Evolutionary conservation across 64 coral and sea anemone genomes (phyloP).

Genomic region (Stylophora pistillata): DNA sequence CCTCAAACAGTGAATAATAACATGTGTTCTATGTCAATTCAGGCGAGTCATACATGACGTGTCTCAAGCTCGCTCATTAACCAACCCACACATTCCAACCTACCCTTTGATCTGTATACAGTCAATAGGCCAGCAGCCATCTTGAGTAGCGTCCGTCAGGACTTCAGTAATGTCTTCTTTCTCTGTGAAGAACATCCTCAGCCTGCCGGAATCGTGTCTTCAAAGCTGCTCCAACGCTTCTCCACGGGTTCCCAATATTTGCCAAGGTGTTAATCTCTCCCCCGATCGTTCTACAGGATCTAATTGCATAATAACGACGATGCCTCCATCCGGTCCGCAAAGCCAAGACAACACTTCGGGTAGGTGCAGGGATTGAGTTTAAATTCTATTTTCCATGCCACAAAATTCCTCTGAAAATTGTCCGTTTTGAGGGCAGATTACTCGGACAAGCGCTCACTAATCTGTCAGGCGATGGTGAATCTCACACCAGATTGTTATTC

Average conservation of each 20-base stretch:
- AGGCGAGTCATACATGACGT: conserved; percentile 95
- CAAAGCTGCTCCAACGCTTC: conserved; percentile 63
- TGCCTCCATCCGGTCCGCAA: conserved; percentile 38
- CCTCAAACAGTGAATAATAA: conserved; percentile 85
- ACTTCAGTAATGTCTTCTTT: conserved; percentile 90
- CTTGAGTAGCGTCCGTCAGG: conserved; percentile 72
- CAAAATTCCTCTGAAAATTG: neutral
- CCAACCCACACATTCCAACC: conserved; percentile 88
- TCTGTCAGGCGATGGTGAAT: neutral
- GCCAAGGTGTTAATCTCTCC: conserved; percentile 78
- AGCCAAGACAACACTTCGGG: conserved; percentile 47
- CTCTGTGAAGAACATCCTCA: conserved; percentile 94
- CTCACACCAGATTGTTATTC: neutral
- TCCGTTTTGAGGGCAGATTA: neutral
- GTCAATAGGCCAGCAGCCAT: conserved; percentile 92
- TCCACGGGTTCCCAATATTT: conserved; percentile 75
- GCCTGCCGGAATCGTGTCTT: conserved; percentile 79
- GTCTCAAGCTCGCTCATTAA: conserved; percentile 81
- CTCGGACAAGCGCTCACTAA: neutral
- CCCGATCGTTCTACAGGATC: conserved; percentile 43
- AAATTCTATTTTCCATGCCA: neutral
- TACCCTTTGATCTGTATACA: conserved; percentile 86
- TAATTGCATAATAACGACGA: conserved; percentile 47
- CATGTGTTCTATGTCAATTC: conserved; percentile 91
- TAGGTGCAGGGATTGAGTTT: neutral